Percentiles rank a stretch among this genome's conserved stretches.
Evolutionary conservation across 2,113 vertebrate genomes (phyloP).

Genomic region (Natator depressus): DNA sequence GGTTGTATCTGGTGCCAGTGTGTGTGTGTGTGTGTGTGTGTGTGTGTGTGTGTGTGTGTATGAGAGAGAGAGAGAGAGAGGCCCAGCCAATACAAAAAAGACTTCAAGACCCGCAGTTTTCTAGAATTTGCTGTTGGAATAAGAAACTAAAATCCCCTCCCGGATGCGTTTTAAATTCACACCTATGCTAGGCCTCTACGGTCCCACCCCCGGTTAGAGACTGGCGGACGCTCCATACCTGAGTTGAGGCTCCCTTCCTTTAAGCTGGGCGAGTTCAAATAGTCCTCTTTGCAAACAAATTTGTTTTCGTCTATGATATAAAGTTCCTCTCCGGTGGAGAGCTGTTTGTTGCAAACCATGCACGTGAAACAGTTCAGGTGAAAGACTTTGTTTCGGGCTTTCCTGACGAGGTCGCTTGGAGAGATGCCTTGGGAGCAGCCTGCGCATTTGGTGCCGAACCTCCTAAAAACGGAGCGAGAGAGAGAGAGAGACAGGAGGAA

Average conservation of each 20-base stretch:
- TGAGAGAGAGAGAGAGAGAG: too few relatives aligned
- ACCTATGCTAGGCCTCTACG: too few relatives aligned
- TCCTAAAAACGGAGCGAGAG: slow-evolving; percentile 71
- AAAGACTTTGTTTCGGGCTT: slow-evolving; percentile 95
- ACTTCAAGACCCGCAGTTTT: neutral
- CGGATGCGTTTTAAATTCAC: neutral
- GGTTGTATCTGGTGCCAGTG: too few relatives aligned
- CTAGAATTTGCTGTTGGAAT: neutral
- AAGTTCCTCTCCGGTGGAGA: slow-evolving; percentile 97
- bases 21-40: too few relatives aligned
- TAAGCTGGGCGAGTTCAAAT: slow-evolving; percentile 88
- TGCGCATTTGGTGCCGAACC: slow-evolving; percentile 97
- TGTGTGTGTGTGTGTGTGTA: too few relatives aligned
- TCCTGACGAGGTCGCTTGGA: slow-evolving; percentile 95
- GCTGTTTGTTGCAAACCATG: slow-evolving; percentile 99
- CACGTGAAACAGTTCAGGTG: slow-evolving; percentile 99
- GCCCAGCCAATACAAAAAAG: neutral
- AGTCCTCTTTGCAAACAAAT: slow-evolving; percentile 99
- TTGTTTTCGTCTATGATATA: slow-evolving; percentile 98
- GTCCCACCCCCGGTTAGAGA: too few relatives aligned
- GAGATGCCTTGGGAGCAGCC: slow-evolving; percentile 97
- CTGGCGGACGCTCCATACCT: slow-evolving; percentile 79
- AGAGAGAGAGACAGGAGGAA: neutral
- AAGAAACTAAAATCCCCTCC: too few relatives aligned
- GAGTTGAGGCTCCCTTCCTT: slow-evolving; percentile 96